phyloP scores from a whole-genome alignment of 2,113 vertebrate genomes.

The Tetrao urogallus region DNA sequence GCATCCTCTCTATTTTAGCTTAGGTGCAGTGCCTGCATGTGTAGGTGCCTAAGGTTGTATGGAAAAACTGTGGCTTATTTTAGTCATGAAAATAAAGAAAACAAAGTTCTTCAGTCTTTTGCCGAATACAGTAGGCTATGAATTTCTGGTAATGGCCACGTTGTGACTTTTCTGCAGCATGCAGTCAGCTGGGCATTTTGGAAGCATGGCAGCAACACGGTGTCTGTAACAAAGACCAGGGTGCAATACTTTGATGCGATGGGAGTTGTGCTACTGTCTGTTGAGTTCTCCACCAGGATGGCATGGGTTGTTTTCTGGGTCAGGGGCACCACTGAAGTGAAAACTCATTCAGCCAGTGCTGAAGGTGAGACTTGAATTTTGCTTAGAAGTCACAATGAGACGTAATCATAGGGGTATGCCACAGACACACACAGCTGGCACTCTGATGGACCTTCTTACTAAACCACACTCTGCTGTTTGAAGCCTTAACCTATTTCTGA shows the following conservation, averaged over 20 bases:
- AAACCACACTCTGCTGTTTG: not conserved
- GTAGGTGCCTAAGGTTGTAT: not conserved
- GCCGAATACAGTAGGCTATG: not conserved
- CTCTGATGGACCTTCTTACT: not conserved
- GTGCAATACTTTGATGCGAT: not conserved
- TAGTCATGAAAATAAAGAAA: not conserved
- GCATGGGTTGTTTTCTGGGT: slow-evolving; percentile 26
- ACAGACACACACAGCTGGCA: not conserved
- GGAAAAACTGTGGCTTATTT: not conserved
- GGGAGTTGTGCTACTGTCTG: not conserved
- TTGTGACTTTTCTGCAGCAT: not conserved
- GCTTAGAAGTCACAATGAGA: slow-evolving; percentile 9
- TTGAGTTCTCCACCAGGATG: not conserved
- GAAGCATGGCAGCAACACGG: not conserved
- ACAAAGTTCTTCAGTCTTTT: not conserved
- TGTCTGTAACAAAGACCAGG: not conserved
- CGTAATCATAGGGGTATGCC: not conserved
- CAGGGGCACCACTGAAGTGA: slow-evolving; percentile 13
- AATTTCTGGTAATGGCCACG: not conserved
- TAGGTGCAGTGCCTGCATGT: not conserved
- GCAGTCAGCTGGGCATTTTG: not conserved
- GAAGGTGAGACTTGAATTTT: not conserved
- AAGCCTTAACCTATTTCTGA: not conserved
- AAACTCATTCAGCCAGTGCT: slow-evolving; percentile 8
- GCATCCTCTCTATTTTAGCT: not conserved